Evolutionary conservation across 2,888 invertebrate species (phyloP).

Genomic region (Leucophenga montana): DNA sequence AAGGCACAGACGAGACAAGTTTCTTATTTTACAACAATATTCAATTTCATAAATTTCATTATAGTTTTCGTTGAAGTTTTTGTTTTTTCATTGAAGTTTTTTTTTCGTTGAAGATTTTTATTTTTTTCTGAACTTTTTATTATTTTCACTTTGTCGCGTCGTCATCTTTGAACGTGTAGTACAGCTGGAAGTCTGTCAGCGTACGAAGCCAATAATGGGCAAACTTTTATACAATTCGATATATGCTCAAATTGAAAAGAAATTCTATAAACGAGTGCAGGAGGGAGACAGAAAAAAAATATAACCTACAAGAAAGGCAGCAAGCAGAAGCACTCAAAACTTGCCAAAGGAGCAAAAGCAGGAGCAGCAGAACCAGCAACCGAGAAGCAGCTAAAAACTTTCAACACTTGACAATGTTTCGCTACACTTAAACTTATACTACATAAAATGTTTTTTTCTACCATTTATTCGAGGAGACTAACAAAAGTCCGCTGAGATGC

Average conservation of each 20-base stretch:
- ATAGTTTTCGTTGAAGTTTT: slow-evolving; percentile 31
- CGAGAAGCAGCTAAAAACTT: slow-evolving; percentile 41
- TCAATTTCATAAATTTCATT: slow-evolving; percentile 63
- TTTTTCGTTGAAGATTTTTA: neutral
- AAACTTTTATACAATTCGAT: slow-evolving; percentile 25
- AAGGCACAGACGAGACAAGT: slow-evolving; percentile 1
- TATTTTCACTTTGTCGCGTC: neutral
- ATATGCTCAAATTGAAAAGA: slow-evolving; percentile 25
- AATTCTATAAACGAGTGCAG: slow-evolving; percentile 16
- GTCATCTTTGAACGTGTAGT: neutral
- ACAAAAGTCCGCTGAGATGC: too few species aligned
- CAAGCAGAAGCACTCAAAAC: slow-evolving; percentile 24
- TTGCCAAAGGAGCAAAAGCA: neutral
- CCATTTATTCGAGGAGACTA: too few species aligned
- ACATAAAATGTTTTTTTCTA: neutral
- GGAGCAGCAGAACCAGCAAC: neutral
- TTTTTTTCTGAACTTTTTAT: neutral
- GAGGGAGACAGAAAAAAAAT: neutral
- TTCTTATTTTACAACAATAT: slow-evolving; percentile 38
- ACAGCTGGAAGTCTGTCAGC: slow-evolving; percentile 8
- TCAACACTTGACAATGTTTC: slow-evolving; percentile 47
- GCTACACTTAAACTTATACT: slow-evolving; percentile 20
- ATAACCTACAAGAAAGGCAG: neutral
- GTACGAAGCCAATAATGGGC: slow-evolving; percentile 22
- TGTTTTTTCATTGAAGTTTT: neutral